Evolutionary conservation across 2,888 invertebrate species (phyloP).

Genomic region (Enchytraeus crypticus): DNA sequence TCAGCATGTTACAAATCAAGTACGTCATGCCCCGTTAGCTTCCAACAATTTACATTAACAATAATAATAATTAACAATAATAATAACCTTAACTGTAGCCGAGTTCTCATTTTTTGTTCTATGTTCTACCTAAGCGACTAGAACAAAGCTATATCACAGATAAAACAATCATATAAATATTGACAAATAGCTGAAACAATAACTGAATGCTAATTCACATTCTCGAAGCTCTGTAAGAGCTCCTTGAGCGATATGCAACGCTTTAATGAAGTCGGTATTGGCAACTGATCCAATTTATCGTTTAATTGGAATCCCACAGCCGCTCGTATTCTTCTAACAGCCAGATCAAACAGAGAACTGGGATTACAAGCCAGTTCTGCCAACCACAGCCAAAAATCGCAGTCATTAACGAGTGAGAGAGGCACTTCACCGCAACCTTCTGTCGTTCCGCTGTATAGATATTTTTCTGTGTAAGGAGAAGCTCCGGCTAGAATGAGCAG

Average conservation of each 20-base stretch:
- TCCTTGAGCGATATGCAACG: conserved; percentile 6
- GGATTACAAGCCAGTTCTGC: conserved; percentile 7
- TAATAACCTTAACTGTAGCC: too few relatives aligned
- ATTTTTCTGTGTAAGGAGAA: background rate
- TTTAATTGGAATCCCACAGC: background rate
- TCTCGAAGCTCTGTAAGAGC: too few relatives aligned
- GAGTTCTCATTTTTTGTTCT: too few relatives aligned
- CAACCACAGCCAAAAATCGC: conserved; percentile 9
- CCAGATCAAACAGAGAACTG: conserved; percentile 9
- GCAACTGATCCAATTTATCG: background rate
- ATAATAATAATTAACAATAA: too few relatives aligned
- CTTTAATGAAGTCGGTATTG: conserved; percentile 8
- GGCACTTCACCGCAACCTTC: conserved; percentile 6
- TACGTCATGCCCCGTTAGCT: too few relatives aligned
- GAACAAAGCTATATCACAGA: too few relatives aligned
- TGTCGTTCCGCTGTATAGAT: conserved; percentile 3
- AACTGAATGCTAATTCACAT: too few relatives aligned
- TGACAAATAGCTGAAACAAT: too few relatives aligned
- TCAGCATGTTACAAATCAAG: too few relatives aligned
- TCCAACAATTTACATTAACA: too few relatives aligned
- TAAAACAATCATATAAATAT: too few relatives aligned
- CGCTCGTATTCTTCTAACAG: conserved; percentile 3
- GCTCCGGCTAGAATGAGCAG: conserved; percentile 17
- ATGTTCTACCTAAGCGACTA: too few relatives aligned
- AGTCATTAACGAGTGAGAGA: background rate